Percentiles rank a stretch among this genome's conserved stretches.
Evolutionary conservation across 2,888 invertebrate genomes (phyloP).

Genomic region (Ormia ochracea): DNA sequence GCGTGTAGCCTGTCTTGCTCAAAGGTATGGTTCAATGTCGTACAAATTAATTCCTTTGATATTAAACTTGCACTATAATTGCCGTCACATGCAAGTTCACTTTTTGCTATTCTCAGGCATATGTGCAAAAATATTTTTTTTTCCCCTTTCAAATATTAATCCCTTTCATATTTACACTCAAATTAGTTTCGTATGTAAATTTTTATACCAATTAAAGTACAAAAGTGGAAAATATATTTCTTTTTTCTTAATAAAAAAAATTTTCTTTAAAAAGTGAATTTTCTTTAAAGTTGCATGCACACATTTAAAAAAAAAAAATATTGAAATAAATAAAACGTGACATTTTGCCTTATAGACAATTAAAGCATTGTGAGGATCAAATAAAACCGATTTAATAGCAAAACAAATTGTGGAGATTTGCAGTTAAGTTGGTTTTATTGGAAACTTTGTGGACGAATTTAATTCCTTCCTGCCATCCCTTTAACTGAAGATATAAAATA

Average conservation of each 20-base stretch:
- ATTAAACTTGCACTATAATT: conserved; percentile 1
- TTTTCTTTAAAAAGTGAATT: conserved; percentile 14
- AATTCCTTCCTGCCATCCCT: too few relatives aligned
- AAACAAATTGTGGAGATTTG: conserved; percentile 15
- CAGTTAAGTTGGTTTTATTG: neutral
- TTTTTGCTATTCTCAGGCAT: conserved; percentile 17
- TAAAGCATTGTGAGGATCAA: conserved; percentile 52
- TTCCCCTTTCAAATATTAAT: conserved; percentile 22
- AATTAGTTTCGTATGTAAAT: conserved; percentile 16
- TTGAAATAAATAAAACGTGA: conserved; percentile 20
- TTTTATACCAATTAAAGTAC: conserved; percentile 54
- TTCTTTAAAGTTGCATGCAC: neutral
- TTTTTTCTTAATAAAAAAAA: conserved; percentile 33
- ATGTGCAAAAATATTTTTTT: neutral
- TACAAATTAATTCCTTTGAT: conserved; percentile 30
- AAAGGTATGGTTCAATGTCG: neutral
- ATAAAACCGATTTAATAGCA: conserved; percentile 33
- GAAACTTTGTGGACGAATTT: too few relatives aligned
- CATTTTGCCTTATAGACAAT: conserved; percentile 46
- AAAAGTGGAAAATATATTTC: conserved; percentile 52
- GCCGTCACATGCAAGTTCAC: neutral
- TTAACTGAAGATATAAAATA: neutral
- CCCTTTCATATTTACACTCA: neutral
- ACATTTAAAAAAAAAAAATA: neutral
- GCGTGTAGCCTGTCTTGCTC: neutral